These are phyloP conservation scores for Cyrtonyx montezumae DNA, from an alignment of 2,113 vertebrate genomes.

Conservation along the genomic window DNA sequence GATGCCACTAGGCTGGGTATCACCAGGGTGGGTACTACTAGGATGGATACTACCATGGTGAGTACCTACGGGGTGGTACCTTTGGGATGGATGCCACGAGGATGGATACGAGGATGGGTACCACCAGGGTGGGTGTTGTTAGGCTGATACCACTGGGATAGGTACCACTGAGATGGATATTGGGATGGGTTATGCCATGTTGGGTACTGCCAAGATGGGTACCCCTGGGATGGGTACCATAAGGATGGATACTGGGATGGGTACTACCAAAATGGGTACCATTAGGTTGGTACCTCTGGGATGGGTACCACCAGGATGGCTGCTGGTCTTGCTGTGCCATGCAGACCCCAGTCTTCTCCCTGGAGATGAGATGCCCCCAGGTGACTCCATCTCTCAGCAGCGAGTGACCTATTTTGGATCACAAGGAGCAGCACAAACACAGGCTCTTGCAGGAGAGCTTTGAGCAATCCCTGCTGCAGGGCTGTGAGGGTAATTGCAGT, in stretches of 20 bases:
- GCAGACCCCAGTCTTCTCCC: not conserved
- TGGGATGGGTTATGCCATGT: no score
- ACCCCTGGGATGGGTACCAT: no score
- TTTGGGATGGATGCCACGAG: not conserved
- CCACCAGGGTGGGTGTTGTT: no score
- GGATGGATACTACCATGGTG: not conserved
- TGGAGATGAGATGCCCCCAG: not conserved
- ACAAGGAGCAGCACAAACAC: not conserved
- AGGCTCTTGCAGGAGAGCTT: not conserved
- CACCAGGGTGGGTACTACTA: not conserved
- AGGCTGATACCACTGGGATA: no score
- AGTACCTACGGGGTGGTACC: not conserved
- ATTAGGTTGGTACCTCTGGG: no score
- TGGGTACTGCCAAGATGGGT: no score
- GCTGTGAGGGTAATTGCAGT: rapidly evolving
- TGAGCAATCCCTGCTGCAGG: not conserved
- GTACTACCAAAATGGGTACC: no score
- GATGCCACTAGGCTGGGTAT: not conserved
- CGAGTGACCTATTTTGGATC: not conserved
- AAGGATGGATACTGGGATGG: no score
- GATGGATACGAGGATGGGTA: no score
- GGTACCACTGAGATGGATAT: no score
- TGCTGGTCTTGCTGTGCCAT: not conserved
- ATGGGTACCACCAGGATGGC: not conserved
- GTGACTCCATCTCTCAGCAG: not conserved